Evolutionary conservation across 1,140 invertebrate species (phyloP), one percentile per base, ranked within the genome.

Genomic region (Agrilus planipennis): DNA sequence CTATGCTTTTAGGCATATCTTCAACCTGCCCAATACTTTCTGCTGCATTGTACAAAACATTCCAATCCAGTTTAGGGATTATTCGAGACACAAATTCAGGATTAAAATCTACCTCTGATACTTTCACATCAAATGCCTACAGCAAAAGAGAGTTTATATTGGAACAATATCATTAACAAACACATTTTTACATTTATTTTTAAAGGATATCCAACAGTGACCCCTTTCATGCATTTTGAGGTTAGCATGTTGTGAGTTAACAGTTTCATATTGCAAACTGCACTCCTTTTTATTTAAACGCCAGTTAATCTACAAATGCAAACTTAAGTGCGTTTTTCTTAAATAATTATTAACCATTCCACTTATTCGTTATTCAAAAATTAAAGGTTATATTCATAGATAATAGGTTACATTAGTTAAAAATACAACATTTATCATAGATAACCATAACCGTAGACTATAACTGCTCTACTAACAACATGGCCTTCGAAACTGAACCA

Each of bases 161-260:
- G 20, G 20, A 18, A 12, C 12, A 27, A 27, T 27, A 9, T 12
- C 12, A 9, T 7, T 27, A 9, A 12, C 7, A 27, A 27, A 9
- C 3, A 3, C 20, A 6, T 20, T 4, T 72, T 77, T 74, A 86
- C 91, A 52, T 77, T 74, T 43, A 96, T 83, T 55, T 73, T 77
- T 12, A 97, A 64, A 5, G 93, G 93, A 71, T 89, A 97, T 23
- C 93, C 93, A 40, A 80, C 80, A 44, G 78, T 78, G 0, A 97
- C 93, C 11, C 86, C 88, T 72, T 92, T 94, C 18, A 97, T 73
- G 57, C 88, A 89, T 60, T 87, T 90, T 0, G 93, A 96, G 11
- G 90, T 92, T 6, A 98, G 66, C 77, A 98, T 91, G 64, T 97
- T 97, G 63, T 97, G 94, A 0, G 92, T 96, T 47, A 97, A 70